phyloP scores from a whole-genome alignment of 2,113 vertebrate species.

The Lynx canadensis region DNA sequence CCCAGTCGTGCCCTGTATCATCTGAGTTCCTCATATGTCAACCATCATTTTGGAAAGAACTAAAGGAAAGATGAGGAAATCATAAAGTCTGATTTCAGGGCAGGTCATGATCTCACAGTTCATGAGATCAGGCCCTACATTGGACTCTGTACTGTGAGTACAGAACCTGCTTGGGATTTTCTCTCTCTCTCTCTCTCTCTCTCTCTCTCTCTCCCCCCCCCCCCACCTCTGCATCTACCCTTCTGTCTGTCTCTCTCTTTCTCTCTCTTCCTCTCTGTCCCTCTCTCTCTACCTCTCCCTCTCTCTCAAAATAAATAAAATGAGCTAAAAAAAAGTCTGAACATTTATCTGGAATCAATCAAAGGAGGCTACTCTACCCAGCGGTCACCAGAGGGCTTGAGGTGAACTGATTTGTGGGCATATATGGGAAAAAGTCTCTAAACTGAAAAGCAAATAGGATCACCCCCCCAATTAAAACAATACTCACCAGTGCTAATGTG shows the following conservation, averaged over 20 bases:
- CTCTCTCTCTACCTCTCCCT: too few species aligned
- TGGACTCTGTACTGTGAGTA: too few species aligned
- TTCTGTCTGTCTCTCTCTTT: too few species aligned
- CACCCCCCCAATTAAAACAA: neutral
- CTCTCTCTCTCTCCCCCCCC: accelerated
- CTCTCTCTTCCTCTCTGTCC: too few species aligned
- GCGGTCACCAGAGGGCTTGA: neutral
- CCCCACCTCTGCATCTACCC: too few species aligned
- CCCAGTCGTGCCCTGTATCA: accelerated
- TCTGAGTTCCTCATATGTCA: neutral
- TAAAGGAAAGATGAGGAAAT: neutral
- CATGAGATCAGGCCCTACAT: too few species aligned
- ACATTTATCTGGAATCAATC: neutral
- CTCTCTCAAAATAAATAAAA: too few species aligned
- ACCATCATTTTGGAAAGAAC: neutral
- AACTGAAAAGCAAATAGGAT: neutral
- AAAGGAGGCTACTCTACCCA: neutral
- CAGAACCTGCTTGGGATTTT: too few species aligned
- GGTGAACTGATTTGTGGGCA: neutral
- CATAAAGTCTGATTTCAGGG: neutral
- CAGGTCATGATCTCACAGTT: too few species aligned
- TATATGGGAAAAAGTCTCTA: neutral
- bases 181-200: too few species aligned
- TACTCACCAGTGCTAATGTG: neutral
- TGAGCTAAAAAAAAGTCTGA: neutral